These are phyloP conservation scores for Tursiops truncatus DNA, from an alignment of 2,113 vertebrate species.

Conservation along the genomic window DNA sequence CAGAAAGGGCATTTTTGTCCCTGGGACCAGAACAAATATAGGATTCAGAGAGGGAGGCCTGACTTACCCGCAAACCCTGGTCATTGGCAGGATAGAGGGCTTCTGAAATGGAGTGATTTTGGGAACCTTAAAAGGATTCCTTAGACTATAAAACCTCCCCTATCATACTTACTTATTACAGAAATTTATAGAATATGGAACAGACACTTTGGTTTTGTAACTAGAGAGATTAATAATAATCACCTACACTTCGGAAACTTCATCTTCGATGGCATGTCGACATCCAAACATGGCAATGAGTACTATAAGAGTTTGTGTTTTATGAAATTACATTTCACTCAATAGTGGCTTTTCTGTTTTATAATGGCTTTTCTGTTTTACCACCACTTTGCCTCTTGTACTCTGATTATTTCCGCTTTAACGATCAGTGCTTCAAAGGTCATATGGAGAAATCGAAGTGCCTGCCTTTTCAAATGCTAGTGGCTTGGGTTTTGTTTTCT, in stretches of 20 bases:
- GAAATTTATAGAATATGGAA: background rate
- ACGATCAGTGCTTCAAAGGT: background rate
- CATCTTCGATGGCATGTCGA: background rate
- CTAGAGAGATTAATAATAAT: background rate
- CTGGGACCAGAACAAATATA: background rate
- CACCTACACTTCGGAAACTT: background rate
- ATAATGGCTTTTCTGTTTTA: background rate
- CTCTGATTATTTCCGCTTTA: background rate
- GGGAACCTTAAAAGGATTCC: background rate
- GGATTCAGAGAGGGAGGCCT: background rate
- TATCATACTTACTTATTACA: background rate
- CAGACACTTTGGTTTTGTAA: background rate
- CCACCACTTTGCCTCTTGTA: background rate
- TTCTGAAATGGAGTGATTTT: background rate
- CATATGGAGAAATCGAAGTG: background rate
- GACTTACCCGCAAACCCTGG: background rate
- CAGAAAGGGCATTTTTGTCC: background rate
- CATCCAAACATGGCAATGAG: background rate
- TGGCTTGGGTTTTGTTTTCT: background rate
- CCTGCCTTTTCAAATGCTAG: background rate
- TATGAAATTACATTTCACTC: background rate
- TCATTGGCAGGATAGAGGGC: background rate
- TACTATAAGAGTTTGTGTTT: background rate
- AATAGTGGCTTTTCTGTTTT: background rate
- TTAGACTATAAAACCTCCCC: background rate